Evolutionary conservation across 2,113 vertebrate genomes (phyloP), one percentile per base, ranked within the genome.

Genomic region (Coptodon rendalli): DNA sequence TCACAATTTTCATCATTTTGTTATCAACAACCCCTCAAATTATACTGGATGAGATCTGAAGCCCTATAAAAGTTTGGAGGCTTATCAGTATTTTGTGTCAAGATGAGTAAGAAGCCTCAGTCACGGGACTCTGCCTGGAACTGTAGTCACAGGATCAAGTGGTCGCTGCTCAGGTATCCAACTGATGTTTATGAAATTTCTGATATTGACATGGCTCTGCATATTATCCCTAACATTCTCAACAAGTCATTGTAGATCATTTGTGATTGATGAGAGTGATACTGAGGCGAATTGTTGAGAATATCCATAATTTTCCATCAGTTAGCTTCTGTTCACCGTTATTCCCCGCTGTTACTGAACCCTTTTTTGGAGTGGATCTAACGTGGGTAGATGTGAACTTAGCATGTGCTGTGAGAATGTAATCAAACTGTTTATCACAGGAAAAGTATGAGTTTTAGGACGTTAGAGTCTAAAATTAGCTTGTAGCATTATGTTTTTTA

Each of bases 341-440:
- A 34, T 61, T 61, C 57, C 57, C 29, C 5, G 0, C 16, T 34
- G 59, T 0, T 36, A 5, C 61, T 66, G 31, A n/a, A 36, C 10
- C 17, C 31, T 38, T 66, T 66, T 66, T 1, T 38, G 31, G 31
- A 66, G 17, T 66, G 31, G 10, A 2, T 38, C 31, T 38, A 36
- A 36, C 2, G 2, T 3, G 31, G 17, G 1, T 29, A 61, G 57
- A 6, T 1, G 16, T 36, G 59, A 34, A 63, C 16, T 63, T 63
- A 36, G 59, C 16, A 0, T 63, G 0, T 63, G 59, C 9, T 63
- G 59, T 63, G 16, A 63, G 16, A 63, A 63, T 3, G 6, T 63
- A 63, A n/a, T 36, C 31, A 66, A 66, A 36, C 61, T 36, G 31
- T 66, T 5, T 66, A 36, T 36, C 17, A 2, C 31, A 66, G 61